phyloP scores from a whole-genome alignment of 1,140 invertebrate genomes.

The Steinernema khuongi region DNA sequence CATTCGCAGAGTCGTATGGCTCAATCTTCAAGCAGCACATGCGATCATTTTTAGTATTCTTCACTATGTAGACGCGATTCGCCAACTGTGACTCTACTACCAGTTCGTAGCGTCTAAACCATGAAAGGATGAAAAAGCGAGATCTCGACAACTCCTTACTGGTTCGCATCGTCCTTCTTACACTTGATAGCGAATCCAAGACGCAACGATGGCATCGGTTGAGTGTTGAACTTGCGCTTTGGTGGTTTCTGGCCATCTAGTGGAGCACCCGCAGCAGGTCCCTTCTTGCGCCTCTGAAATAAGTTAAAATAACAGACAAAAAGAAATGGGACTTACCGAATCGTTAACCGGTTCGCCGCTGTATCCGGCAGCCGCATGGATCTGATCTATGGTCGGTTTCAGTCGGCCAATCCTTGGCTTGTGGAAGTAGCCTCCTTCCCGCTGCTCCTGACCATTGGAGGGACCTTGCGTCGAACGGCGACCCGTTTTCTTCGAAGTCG shows the following conservation, averaged over 20 bases:
- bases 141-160: neutral
- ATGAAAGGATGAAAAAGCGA: neutral
- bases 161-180: neutral
- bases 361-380: neutral
- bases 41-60: neutral
- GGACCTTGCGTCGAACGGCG: neutral
- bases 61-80: slow-evolving; percentile 5
- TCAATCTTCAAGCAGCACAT: slow-evolving; percentile 1
- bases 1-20: neutral
- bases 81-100: neutral
- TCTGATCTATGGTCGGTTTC: neutral
- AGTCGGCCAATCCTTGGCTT: neutral
- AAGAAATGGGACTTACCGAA: neutral
- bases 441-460: neutral
- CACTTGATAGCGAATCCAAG: neutral
- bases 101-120: neutral
- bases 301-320: neutral
- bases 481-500: neutral
- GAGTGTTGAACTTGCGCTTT: neutral
- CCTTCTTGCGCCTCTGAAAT: neutral
- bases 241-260: neutral
- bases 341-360: neutral
- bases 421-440: neutral
- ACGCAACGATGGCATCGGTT: slow-evolving; percentile 5
- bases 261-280: neutral